phyloP scores from a whole-genome alignment of 2,888 invertebrate species.

The Cephus spinipes region DNA sequence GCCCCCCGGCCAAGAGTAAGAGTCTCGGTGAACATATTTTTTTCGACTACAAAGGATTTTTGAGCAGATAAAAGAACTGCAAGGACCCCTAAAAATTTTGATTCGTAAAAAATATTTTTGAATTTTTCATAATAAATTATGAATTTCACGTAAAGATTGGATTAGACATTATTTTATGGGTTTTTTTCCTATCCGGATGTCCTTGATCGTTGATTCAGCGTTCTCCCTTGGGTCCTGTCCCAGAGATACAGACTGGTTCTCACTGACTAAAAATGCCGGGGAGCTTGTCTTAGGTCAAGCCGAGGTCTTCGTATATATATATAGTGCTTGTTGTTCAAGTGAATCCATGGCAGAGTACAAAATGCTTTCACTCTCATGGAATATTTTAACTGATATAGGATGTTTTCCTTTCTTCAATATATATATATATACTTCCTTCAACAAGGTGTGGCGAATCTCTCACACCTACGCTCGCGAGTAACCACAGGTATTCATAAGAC shows the following conservation, averaged over 20 bases:
- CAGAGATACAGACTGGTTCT: neutral
- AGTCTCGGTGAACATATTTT: neutral
- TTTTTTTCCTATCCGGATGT: neutral
- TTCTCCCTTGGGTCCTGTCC: neutral
- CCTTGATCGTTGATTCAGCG: neutral
- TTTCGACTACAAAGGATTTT: neutral
- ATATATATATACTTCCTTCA: neutral
- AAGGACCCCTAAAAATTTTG: too few species aligned
- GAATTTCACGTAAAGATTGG: neutral
- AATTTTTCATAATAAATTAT: too few species aligned
- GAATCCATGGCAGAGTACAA: constrained; percentile 11
- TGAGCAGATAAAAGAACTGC: neutral
- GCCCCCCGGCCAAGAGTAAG: neutral
- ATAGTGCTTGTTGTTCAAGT: too few species aligned
- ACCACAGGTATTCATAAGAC: neutral
- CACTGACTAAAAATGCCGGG: neutral
- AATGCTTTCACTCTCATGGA: constrained; percentile 47
- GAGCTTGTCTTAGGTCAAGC: neutral
- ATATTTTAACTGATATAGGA: constrained; percentile 29
- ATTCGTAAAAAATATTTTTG: too few species aligned
- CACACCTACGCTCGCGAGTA: neutral
- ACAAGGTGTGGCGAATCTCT: neutral
- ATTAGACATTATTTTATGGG: neutral
- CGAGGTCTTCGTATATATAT: neutral
- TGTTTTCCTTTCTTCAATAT: neutral